Percentiles rank a stretch among this genome's conserved stretches.
Conservation (phyloP, 2,888 invertebrate genomes). For the Ptychoptera contaminata region DNA sequence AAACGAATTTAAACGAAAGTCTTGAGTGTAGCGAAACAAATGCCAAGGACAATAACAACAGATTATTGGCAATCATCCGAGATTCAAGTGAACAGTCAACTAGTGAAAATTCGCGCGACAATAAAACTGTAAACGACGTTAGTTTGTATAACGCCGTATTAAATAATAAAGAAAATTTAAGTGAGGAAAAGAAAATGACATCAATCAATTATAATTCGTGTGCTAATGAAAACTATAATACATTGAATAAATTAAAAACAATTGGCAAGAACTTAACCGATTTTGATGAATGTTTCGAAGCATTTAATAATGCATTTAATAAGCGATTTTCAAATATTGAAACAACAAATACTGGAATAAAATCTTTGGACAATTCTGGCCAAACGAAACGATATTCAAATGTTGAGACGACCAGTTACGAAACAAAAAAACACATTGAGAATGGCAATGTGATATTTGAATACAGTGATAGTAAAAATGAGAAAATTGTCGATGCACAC, state of each 20-base stretch:
- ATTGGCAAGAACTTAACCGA: no score
- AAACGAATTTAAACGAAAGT: slow-evolving; percentile 6
- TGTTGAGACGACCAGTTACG: slow-evolving; percentile 22
- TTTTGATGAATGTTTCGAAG: no score
- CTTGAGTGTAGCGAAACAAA: slow-evolving; percentile 16
- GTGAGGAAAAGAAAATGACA: slow-evolving; percentile 3
- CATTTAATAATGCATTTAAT: slow-evolving; percentile 11
- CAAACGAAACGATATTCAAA: slow-evolving; percentile 24
- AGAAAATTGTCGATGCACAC: slow-evolving; percentile 8
- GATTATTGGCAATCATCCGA: slow-evolving; percentile 45
- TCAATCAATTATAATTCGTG: background rate
- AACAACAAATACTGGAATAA: slow-evolving; percentile 3
- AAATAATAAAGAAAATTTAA: slow-evolving; percentile 13
- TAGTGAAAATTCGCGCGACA: slow-evolving; percentile 7
- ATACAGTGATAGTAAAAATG: slow-evolving; percentile 17
- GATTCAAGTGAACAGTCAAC: slow-evolving; percentile 29
- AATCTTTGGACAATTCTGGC: no score
- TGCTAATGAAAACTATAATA: background rate
- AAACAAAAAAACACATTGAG: slow-evolving; percentile 24
- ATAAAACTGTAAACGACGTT: background rate
- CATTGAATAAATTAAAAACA: no score
- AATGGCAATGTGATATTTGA: slow-evolving; percentile 28
- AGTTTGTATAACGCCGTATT: background rate
- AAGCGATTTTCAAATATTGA: slow-evolving; percentile 29
- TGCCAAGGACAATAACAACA: slow-evolving; percentile 38